A percentile compares a stretch with the other conserved stretches of the same genome.
These are phyloP conservation scores for Beris chalybata DNA, from an alignment of 2,888 invertebrate genomes.

Conservation along the genomic window DNA sequence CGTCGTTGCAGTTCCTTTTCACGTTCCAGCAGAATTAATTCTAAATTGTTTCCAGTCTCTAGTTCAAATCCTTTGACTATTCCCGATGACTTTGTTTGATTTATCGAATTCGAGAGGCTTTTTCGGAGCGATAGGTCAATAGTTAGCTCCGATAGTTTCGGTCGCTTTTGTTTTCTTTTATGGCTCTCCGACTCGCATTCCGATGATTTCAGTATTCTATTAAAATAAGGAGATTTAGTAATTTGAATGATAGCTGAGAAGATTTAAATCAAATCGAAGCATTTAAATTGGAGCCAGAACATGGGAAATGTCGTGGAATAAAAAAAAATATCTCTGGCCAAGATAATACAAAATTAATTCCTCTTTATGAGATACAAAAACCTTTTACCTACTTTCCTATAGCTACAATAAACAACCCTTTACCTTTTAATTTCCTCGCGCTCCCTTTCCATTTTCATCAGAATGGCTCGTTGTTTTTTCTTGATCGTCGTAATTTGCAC, in stretches of 20 bases:
- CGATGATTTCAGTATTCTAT: slow-evolving; percentile 12
- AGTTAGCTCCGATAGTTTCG: slow-evolving; percentile 14
- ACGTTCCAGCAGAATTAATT: slow-evolving; percentile 54
- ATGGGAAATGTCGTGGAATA: too few relatives aligned
- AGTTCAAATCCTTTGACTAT: slow-evolving; percentile 45
- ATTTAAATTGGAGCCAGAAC: too few relatives aligned
- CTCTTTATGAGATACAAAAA: background rate
- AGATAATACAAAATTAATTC: too few relatives aligned
- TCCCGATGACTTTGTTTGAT: background rate
- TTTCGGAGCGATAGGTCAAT: slow-evolving; percentile 30
- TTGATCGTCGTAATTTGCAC: slow-evolving; percentile 63
- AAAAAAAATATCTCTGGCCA: too few relatives aligned
- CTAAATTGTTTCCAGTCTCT: slow-evolving; percentile 44
- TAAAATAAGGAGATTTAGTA: background rate
- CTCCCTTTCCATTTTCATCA: slow-evolving; percentile 68
- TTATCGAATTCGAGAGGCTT: slow-evolving; percentile 10
- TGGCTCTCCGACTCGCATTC: background rate
- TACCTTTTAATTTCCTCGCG: slow-evolving; percentile 68
- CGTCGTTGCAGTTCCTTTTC: slow-evolving; percentile 58
- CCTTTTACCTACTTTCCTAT: background rate
- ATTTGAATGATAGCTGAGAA: too few relatives aligned
- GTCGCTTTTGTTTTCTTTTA: slow-evolving; percentile 1
- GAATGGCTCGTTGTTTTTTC: slow-evolving; percentile 68
- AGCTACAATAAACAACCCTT: slow-evolving; percentile 27
- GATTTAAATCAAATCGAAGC: too few relatives aligned